Conservation (phyloP, 1,140 invertebrate genomes). For the Drosophila nasuta region DNA sequence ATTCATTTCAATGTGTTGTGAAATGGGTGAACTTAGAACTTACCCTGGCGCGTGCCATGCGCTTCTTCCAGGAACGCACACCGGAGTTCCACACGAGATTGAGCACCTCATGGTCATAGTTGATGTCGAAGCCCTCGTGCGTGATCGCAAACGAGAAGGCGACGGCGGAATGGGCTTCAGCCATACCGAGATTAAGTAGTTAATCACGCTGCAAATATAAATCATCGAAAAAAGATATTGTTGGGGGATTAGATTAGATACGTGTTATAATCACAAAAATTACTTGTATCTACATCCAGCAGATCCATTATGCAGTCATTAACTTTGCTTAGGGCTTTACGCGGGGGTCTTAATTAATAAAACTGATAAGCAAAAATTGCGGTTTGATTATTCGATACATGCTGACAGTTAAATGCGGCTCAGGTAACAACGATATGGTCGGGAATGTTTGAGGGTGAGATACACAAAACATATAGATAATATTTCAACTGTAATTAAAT, state of each 20-base stretch:
- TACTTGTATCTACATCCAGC: constrained; percentile 11
- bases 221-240: not conserved
- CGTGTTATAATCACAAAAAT: not conserved
- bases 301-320: constrained; percentile 36
- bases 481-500: not conserved
- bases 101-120: constrained; percentile 97
- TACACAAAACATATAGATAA: not conserved
- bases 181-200: constrained; percentile 88
- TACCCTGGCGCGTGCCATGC: constrained; percentile 94
- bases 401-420: too few species aligned
- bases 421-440: too few species aligned
- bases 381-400: not conserved
- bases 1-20: not conserved
- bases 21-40: constrained; percentile 41
- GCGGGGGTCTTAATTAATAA: constrained; percentile 23
- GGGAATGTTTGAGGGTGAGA: too few species aligned
- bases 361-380: constrained; percentile 13
- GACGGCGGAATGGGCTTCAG: constrained; percentile 99
- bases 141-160: constrained; percentile 99
- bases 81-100: constrained; percentile 96
- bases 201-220: constrained; percentile 24
- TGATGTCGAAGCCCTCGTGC: constrained; percentile 98
- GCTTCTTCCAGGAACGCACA: constrained; percentile 96
- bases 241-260: constrained; percentile 32
- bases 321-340: constrained; percentile 24